Conservation (phyloP, 1,140 invertebrate species). For the Cataglyphis hispanica region DNA sequence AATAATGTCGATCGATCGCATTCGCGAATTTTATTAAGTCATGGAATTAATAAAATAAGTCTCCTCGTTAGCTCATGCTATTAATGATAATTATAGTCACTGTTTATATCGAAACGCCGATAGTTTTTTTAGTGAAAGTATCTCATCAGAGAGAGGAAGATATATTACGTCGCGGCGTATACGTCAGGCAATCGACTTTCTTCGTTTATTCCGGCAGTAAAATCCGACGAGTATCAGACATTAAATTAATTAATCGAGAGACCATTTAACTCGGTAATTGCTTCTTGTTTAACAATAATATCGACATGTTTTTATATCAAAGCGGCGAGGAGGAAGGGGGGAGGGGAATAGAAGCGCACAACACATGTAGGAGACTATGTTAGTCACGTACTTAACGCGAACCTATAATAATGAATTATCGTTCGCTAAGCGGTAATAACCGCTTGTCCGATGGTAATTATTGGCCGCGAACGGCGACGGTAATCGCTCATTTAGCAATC, state of each 20-base stretch:
- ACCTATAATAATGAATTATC: slow-evolving; percentile 60
- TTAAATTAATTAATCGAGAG: slow-evolving; percentile 31
- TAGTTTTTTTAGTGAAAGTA: slow-evolving; percentile 22
- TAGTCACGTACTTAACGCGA: slow-evolving; percentile 30
- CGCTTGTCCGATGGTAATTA: slow-evolving; percentile 55
- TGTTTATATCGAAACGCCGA: background rate
- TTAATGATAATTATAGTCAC: background rate
- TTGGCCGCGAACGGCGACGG: slow-evolving; percentile 28
- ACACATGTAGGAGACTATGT: background rate
- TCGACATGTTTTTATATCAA: slow-evolving; percentile 1
- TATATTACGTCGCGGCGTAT: background rate
- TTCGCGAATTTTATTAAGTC: too few relatives aligned
- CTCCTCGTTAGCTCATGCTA: background rate
- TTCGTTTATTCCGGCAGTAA: background rate
- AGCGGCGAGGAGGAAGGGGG: too few relatives aligned
- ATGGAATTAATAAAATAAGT: background rate
- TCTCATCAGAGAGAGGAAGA: too few relatives aligned
- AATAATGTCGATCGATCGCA: too few relatives aligned
- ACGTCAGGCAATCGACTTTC: background rate
- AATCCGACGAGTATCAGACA: background rate
- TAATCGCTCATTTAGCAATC: slow-evolving; percentile 60
- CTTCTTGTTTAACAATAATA: slow-evolving; percentile 54
- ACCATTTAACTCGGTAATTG: slow-evolving; percentile 19
- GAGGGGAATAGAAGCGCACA: background rate
- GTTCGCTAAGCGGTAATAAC: slow-evolving; percentile 49